phyloP scores from a whole-genome alignment of 2,888 invertebrate species.

The Anoncus sp. region DNA sequence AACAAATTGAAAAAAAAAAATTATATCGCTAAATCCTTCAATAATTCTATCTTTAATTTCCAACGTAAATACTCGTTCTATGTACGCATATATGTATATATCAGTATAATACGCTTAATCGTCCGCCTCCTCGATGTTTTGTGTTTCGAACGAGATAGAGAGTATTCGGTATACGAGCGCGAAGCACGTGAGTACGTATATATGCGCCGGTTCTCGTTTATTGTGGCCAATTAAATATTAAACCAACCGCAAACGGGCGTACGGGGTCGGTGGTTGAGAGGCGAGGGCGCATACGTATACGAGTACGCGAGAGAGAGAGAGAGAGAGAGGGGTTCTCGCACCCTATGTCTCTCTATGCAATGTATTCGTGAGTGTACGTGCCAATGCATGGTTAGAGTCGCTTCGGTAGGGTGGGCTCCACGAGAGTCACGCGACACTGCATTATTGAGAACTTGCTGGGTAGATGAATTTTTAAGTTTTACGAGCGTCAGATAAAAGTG shows the following conservation, averaged over 20 bases:
- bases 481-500: conserved; percentile 71
- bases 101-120: conserved; percentile 31
- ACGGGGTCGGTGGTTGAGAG: neutral
- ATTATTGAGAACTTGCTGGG: conserved; percentile 70
- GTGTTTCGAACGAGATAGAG: conserved; percentile 19
- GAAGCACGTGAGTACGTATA: conserved; percentile 31
- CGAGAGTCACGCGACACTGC: conserved; percentile 72
- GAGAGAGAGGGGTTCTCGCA: conserved; percentile 13
- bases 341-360: neutral
- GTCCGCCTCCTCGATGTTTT: conserved; percentile 26
- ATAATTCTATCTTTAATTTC: conserved; percentile 28
- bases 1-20: neutral
- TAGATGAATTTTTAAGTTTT: conserved; percentile 73
- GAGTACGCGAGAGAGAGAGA: conserved; percentile 29
- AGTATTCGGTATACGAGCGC: conserved; percentile 24
- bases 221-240: conserved; percentile 62
- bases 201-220: conserved; percentile 34
- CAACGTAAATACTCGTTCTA: conserved; percentile 2
- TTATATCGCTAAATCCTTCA: conserved; percentile 12
- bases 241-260: conserved; percentile 52
- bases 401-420: neutral
- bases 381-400: conserved; percentile 8
- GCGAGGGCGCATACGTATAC: conserved; percentile 8
- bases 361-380: neutral
- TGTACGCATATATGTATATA: neutral